Evolutionary conservation across 2,113 vertebrate genomes (phyloP).

Genomic region (Symphodus melops): DNA sequence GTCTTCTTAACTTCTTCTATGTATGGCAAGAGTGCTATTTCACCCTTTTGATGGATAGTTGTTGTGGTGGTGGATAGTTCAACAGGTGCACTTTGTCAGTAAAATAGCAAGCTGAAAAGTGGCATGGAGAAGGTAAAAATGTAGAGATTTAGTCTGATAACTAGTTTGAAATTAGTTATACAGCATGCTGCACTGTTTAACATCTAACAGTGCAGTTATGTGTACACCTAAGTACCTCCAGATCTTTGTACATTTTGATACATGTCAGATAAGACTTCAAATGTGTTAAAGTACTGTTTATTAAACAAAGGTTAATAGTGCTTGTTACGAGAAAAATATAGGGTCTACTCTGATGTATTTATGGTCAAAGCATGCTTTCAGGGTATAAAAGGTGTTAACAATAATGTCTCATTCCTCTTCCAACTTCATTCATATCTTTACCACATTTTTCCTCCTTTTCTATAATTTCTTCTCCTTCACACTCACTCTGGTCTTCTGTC

Average conservation of each 20-base stretch:
- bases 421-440: too few species aligned
- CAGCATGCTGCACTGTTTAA: background rate
- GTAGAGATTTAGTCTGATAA: background rate
- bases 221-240: too few species aligned
- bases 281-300: conserved; percentile 49
- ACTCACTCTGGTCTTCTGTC: conserved; percentile 9
- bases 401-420: too few species aligned
- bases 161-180: background rate
- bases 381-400: too few species aligned
- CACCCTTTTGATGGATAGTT: too few species aligned
- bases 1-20: conserved; percentile 41
- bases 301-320: conserved; percentile 50
- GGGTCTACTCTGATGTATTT: too few species aligned
- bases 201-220: too few species aligned
- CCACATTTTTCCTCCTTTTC: background rate
- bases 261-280: background rate
- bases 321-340: too few species aligned
- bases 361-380: too few species aligned
- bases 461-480: conserved; percentile 12
- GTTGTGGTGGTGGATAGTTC: too few species aligned
- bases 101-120: conserved; percentile 16
- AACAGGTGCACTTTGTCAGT: too few species aligned
- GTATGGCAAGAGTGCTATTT: background rate
- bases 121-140: background rate
- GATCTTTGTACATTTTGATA: conserved; percentile 12